A percentile compares a stretch with the other conserved stretches of the same genome.
Conservation (phyloP, 2,113 vertebrate genomes). For the Perccottus glenii region DNA sequence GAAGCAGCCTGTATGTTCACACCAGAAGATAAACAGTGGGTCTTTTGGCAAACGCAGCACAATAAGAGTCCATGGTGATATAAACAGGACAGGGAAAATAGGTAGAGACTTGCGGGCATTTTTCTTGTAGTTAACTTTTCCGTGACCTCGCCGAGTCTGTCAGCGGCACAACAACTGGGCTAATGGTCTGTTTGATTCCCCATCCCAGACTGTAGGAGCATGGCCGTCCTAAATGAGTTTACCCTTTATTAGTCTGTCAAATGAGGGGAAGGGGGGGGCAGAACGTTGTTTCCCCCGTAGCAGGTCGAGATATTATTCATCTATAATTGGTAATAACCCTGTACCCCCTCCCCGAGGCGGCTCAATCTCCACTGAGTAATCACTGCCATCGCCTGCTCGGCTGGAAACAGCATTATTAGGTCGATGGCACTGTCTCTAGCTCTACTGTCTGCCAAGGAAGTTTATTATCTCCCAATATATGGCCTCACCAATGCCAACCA, state of each 20-base stretch:
- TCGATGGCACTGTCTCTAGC: slow-evolving; percentile 53
- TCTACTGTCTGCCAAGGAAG: slow-evolving; percentile 55
- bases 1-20: no score
- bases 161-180: slow-evolving; percentile 18
- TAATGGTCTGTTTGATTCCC: slow-evolving; percentile 38
- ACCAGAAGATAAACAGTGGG: no score
- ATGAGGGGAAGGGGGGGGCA: not conserved
- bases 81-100: not conserved
- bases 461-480: slow-evolving; percentile 67
- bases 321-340: slow-evolving; percentile 77
- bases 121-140: slow-evolving; percentile 37
- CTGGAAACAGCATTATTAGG: slow-evolving; percentile 67
- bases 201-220: slow-evolving; percentile 24
- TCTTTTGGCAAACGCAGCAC: not conserved
- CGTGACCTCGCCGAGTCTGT: slow-evolving; percentile 45
- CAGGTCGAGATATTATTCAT: slow-evolving; percentile 76
- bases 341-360: slow-evolving; percentile 59
- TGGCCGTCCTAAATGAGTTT: slow-evolving; percentile 56
- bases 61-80: not conserved
- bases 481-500: slow-evolving; percentile 28
- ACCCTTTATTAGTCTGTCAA: slow-evolving; percentile 64
- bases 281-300: slow-evolving; percentile 61
- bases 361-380: slow-evolving; percentile 72
- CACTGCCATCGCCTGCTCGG: slow-evolving; percentile 61
- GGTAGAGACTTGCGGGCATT: slow-evolving; percentile 13